A percentile compares a stretch with the other conserved stretches of the same genome.
These are phyloP conservation scores for Amphiprion percula DNA, from an alignment of 2,113 vertebrate species.

Conservation along the genomic window DNA sequence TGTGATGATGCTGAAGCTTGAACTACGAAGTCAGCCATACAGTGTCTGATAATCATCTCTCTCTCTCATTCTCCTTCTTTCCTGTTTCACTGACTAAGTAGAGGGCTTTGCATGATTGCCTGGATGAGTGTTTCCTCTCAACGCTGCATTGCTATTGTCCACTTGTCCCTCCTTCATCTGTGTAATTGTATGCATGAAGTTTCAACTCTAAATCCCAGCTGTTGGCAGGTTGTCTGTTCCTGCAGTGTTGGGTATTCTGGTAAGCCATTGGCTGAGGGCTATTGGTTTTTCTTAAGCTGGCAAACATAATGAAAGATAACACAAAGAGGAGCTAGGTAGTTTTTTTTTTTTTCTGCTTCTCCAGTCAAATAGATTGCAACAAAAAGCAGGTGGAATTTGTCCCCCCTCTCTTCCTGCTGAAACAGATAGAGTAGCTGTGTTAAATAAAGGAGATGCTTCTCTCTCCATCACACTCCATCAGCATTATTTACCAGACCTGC, in stretches of 20 bases:
- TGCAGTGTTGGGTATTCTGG: conserved; percentile 51
- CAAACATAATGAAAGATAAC: conserved; percentile 72
- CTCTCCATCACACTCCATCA: conserved; percentile 83
- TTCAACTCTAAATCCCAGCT: conserved; percentile 74
- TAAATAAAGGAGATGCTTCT: conserved; percentile 81
- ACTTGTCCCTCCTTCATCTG: conserved; percentile 75
- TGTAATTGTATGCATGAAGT: conserved; percentile 76
- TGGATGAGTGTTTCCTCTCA: conserved; percentile 75
- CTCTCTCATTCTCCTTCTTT: conserved; percentile 45
- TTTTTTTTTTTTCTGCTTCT: conserved; percentile 37
- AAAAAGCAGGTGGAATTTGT: conserved; percentile 62
- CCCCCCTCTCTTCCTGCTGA: conserved; percentile 61
- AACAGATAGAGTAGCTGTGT: conserved; percentile 77
- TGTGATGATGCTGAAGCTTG: conserved; percentile 47
- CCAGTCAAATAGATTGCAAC: conserved; percentile 55
- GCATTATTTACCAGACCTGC: conserved; percentile 85
- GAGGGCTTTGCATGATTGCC: conserved; percentile 73
- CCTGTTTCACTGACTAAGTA: conserved; percentile 68
- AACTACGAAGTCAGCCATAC: conserved; percentile 58
- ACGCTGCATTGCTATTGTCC: conserved; percentile 72
- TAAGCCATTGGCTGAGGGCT: conserved; percentile 65
- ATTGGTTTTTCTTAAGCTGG: conserved; percentile 72
- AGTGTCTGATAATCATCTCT: conserved; percentile 46
- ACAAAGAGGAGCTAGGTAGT: conserved; percentile 67
- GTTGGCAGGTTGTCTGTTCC: conserved; percentile 69